Conservation (phyloP, 2,797 vertebrate species). For the Pygocentrus nattereri region DNA sequence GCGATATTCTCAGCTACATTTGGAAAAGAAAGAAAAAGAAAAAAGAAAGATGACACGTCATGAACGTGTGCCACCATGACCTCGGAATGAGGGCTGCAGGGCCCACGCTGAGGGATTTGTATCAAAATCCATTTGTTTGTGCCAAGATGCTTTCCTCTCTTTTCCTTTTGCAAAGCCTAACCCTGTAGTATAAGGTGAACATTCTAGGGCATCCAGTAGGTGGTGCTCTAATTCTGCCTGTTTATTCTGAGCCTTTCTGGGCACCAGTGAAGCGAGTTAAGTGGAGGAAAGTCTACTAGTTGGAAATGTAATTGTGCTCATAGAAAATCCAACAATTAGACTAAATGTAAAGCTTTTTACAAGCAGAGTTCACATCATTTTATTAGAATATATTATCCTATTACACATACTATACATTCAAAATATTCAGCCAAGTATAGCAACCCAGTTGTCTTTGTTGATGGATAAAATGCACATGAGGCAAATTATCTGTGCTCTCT, state of each 20-base stretch:
- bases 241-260: conserved; percentile 20
- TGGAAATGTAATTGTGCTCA: conserved; percentile 72
- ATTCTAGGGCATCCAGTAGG: conserved; percentile 70
- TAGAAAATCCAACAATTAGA: conserved; percentile 63
- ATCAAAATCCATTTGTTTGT: background rate
- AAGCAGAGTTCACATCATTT: background rate
- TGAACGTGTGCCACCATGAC: background rate
- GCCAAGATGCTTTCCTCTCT: background rate
- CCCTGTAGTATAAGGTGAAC: background rate
- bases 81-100: background rate
- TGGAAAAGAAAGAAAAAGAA: background rate
- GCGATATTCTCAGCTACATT: background rate
- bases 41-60: background rate
- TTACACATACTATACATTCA: too few species aligned
- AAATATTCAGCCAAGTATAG: too few species aligned
- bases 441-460: too few species aligned
- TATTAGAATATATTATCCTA: too few species aligned
- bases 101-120: background rate
- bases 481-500: too few species aligned
- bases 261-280: conserved; percentile 64
- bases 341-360: conserved; percentile 58
- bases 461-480: too few species aligned
- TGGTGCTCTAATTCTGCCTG: conserved; percentile 76
- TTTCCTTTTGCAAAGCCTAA: background rate
- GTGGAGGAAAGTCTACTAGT: conserved; percentile 66